These are phyloP conservation scores for Fragum fragum DNA, from an alignment of 2,888 invertebrate genomes.

Conservation along the genomic window DNA sequence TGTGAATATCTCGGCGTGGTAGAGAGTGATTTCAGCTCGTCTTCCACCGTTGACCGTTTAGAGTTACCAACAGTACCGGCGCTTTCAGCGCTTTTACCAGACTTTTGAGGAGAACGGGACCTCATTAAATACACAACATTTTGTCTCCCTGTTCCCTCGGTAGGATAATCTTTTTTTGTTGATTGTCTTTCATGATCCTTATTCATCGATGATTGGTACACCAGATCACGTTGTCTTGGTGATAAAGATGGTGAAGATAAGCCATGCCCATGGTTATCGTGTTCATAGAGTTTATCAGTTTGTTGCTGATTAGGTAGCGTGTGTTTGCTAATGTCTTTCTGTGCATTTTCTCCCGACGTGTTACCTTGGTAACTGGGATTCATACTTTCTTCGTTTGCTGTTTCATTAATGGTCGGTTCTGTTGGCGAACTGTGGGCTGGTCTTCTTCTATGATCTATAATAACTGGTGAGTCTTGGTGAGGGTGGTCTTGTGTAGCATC, in stretches of 20 bases:
- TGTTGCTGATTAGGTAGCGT: neutral
- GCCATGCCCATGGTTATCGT: conserved; percentile 4
- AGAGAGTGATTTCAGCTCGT: conserved; percentile 58
- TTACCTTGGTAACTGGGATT: neutral
- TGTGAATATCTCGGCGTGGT: conserved; percentile 62
- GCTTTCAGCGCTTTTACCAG: conserved; percentile 24
- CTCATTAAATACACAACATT: conserved; percentile 12
- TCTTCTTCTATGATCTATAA: neutral
- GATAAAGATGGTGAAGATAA: neutral
- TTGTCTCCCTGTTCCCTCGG: neutral
- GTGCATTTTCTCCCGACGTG: neutral
- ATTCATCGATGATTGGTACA: conserved; percentile 14
- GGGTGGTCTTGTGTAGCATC: neutral
- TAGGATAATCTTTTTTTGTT: neutral
- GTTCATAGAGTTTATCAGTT: neutral
- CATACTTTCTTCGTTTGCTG: neutral
- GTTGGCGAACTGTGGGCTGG: neutral
- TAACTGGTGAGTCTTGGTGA: neutral
- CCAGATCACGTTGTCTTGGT: conserved; percentile 24
- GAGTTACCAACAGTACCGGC: conserved; percentile 12
- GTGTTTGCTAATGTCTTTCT: neutral
- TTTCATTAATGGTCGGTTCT: neutral
- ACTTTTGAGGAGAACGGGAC: conserved; percentile 21
- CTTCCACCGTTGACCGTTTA: conserved; percentile 54
- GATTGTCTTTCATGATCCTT: neutral